phyloP scores from a whole-genome alignment of 1,140 invertebrate genomes.

The Zaprionus inermis region DNA sequence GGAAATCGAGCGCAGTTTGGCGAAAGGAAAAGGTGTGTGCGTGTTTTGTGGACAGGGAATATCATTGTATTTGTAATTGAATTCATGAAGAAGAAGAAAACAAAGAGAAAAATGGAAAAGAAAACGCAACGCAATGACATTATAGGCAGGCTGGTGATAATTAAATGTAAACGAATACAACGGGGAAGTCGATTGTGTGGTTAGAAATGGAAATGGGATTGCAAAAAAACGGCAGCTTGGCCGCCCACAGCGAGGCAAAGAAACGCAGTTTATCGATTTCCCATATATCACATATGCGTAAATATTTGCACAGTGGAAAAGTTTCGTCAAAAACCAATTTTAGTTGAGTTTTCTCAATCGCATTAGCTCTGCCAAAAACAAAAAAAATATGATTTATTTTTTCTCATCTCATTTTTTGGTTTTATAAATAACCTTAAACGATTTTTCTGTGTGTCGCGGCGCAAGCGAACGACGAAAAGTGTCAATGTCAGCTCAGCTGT shows the following conservation, averaged over 20 bases:
- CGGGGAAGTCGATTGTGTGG: slow-evolving; percentile 32
- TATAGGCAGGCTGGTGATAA: slow-evolving; percentile 20
- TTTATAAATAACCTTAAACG: slow-evolving; percentile 79
- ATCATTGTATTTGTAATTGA: slow-evolving; percentile 28
- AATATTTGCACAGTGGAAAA: slow-evolving; percentile 3
- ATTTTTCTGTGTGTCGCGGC: slow-evolving; percentile 64
- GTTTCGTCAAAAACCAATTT: not conserved
- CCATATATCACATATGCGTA: slow-evolving; percentile 8
- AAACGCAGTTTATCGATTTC: slow-evolving; percentile 35
- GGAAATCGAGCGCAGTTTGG: slow-evolving; percentile 53
- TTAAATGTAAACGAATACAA: slow-evolving; percentile 42
- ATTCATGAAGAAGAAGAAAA: slow-evolving; percentile 16
- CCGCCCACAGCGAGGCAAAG: slow-evolving; percentile 1
- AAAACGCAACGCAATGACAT: slow-evolving; percentile 12
- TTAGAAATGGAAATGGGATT: slow-evolving; percentile 20
- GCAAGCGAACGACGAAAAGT: slow-evolving; percentile 67
- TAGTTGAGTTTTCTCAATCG: not conserved
- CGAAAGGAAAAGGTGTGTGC: slow-evolving; percentile 2
- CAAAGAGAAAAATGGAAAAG: slow-evolving; percentile 15
- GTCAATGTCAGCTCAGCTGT: slow-evolving; percentile 76
- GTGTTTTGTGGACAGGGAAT: not conserved
- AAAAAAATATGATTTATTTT: not conserved
- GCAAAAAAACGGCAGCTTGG: not conserved
- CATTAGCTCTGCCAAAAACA: not conserved
- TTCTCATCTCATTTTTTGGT: slow-evolving; percentile 31